A percentile compares a stretch with the other conserved stretches of the same genome.
phyloP scores from a whole-genome alignment of 2,888 invertebrate genomes.

The Laspeyria flexula region DNA sequence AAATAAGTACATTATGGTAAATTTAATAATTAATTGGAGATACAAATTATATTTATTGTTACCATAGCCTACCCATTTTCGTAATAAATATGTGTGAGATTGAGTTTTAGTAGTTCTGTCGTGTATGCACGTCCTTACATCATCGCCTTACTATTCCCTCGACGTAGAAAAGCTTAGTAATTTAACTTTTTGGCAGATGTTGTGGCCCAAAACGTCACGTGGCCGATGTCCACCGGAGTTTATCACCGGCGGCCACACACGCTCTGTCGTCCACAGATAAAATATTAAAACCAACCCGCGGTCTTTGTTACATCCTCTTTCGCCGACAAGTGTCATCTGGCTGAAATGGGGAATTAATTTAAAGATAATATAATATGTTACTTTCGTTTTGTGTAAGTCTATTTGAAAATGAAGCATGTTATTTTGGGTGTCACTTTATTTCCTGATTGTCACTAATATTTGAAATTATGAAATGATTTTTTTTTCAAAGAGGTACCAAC shows the following conservation, averaged over 20 bases:
- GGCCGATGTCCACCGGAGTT: conserved; percentile 25
- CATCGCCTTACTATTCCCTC: conserved; percentile 1
- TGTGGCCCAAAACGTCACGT: conserved; percentile 31
- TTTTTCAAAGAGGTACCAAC: too few relatives aligned
- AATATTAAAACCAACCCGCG: conserved; percentile 23
- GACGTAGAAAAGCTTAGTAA: conserved; percentile 16
- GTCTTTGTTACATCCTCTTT: conserved; percentile 16
- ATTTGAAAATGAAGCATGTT: background rate
- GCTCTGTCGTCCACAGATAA: conserved; percentile 31
- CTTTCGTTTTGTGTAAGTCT: too few relatives aligned
- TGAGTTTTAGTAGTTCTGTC: too few relatives aligned
- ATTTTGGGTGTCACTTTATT: too few relatives aligned
- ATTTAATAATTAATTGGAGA: too few relatives aligned
- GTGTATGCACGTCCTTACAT: background rate
- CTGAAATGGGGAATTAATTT: background rate
- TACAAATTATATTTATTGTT: too few relatives aligned
- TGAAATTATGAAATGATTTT: too few relatives aligned
- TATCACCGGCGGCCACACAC: conserved; percentile 21
- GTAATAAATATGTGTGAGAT: too few relatives aligned
- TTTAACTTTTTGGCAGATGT: conserved; percentile 32
- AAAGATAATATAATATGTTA: too few relatives aligned
- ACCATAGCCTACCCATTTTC: too few relatives aligned
- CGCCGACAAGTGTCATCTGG: conserved; percentile 12
- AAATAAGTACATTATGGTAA: too few relatives aligned
- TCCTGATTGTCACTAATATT: too few relatives aligned